Base-by-base conservation (phyloP, 2,113 vertebrate genomes). In the Saimiri boliviensis region DNA sequence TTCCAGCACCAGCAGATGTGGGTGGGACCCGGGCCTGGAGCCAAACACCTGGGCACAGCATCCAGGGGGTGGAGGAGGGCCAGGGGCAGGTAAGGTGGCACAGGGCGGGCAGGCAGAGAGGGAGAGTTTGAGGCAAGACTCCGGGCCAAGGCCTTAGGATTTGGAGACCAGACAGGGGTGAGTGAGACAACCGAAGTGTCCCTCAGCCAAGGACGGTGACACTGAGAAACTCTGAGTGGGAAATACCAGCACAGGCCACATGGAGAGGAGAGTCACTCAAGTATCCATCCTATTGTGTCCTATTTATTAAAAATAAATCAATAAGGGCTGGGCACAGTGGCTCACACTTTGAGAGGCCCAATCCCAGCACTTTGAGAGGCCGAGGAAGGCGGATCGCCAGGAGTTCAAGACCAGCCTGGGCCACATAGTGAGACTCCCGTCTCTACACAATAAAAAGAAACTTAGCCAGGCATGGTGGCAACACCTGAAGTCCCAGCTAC, bases 231-330 rank as follows among this genome's bases (percentile, higher is more conserved):
- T 45, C 47, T 56, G 14, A 8, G 21, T 20, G 30, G 12, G 20
- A 17, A 25, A 54, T 2, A 10, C 27, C 20, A 63, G 27, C 60
- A 63, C 27, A 30, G 6, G 27, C 63, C 27, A 82, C 3, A 5
- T 17, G 37, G 40, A 40, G 66, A 70, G 32, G 63, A 23, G 42
- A 35, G 60, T 25, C 52, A 35, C 60, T 12, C 8, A 84, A 14
- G 40, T 16, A 32, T 6, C 1, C 1, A 0, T 49, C 76, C 11
- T 4, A 0, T 4, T 8, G 32, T 32, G 58, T n/a, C 76, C 21
- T 71, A 6, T 30, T 74, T 35, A 37, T 19, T 92, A 21, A 1
- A 37, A 83, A 35, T 49, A 86, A 70, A 27, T 21, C 27, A 6
- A 1, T 58, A 16, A 84, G 25, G 60, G 27, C 27, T 30, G 60